Evolutionary conservation across 2,113 vertebrate species (phyloP).

Genomic region (Dendrocopos noguchii): DNA sequence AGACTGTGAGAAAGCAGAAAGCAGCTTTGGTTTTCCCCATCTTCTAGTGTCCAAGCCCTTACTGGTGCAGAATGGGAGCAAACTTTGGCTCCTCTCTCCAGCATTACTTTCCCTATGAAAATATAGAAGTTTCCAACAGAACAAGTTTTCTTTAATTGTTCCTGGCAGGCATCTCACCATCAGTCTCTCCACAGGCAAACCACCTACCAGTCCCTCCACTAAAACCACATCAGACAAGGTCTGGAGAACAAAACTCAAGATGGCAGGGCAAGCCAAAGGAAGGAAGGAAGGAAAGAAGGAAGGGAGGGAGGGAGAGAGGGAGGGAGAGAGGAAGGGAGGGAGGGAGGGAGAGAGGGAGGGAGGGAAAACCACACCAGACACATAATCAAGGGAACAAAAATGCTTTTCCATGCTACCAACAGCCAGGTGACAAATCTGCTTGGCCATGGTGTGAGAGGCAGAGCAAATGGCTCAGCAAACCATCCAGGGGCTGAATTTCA

Average conservation of each 20-base stretch:
- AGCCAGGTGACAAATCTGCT: neutral
- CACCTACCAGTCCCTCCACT: neutral
- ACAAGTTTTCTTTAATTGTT: neutral
- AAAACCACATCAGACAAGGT: neutral
- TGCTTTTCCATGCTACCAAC: neutral
- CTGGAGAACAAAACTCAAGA: neutral
- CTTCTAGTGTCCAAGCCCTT: neutral
- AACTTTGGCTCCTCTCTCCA: neutral
- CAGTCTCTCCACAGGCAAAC: neutral
- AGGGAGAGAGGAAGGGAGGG: neutral
- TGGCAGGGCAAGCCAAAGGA: neutral
- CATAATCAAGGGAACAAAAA: neutral
- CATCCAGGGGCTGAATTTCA: neutral
- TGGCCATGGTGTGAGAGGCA: accelerated
- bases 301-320: neutral
- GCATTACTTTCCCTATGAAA: neutral
- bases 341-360: neutral
- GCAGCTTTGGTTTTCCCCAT: neutral
- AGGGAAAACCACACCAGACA: neutral
- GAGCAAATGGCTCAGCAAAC: neutral
- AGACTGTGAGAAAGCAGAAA: neutral
- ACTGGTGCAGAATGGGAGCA: neutral
- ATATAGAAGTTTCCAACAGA: slow-evolving; percentile 20
- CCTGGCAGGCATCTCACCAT: neutral
- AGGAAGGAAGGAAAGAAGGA: neutral